Evolutionary conservation across 53 echinoderm and acorn worm species (phyloP).

Genomic region (Crossaster papposus): DNA sequence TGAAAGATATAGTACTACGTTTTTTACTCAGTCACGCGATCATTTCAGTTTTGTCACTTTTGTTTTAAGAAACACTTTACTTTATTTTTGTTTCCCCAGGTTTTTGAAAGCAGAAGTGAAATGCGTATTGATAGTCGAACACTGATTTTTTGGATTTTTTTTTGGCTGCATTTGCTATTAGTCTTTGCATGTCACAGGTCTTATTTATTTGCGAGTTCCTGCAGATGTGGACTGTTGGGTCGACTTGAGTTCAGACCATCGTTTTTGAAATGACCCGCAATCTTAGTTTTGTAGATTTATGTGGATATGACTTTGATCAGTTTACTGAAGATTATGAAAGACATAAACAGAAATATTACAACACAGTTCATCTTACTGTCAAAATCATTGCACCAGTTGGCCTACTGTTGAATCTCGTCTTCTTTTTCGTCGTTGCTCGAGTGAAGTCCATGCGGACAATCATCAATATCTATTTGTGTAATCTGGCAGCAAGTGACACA

Average conservation of each 20-base stretch:
- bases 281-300: background rate
- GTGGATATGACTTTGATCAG: background rate
- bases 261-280: background rate
- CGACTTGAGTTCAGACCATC: background rate
- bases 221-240: background rate
- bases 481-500: background rate
- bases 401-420: background rate
- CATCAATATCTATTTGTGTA: background rate
- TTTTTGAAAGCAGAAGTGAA: no score
- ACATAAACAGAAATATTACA: background rate
- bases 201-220: background rate
- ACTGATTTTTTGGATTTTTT: no score
- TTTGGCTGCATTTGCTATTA: no score
- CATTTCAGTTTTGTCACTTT: no score
- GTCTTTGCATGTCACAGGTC: no score
- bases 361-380: background rate
- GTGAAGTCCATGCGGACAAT: slow-evolving; percentile 1
- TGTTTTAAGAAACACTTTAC: no score
- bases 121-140: no score
- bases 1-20: no score
- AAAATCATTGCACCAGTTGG: background rate
- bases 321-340: background rate
- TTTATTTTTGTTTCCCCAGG: no score
- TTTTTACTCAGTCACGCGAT: no score
- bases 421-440: background rate